Evolutionary conservation across 2,888 invertebrate species (phyloP), one percentile per base, ranked within the genome.

Genomic region (Nineta flava): DNA sequence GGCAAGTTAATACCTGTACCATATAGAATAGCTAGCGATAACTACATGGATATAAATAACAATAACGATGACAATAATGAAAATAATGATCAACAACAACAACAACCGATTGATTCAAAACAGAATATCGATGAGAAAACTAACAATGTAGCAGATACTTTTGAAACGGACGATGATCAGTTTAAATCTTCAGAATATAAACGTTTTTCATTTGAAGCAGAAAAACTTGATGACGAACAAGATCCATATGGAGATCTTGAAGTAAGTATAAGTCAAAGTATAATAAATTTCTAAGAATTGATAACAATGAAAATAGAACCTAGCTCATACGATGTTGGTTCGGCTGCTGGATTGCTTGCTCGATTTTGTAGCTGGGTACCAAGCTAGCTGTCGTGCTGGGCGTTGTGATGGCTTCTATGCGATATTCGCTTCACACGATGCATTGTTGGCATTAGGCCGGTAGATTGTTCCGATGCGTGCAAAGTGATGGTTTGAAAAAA

Each of bases 11-110:
- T 38, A 2, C 38, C n/a, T 13, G 5, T 13, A 12, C 38, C 83
- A 86, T 61, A 68, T 75, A 0, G 65, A 76, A 21, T 32, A 49
- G 40, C 46, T n/a, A 44, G 19, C 10, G 13, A 44, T 10, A 44
- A 19, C 26, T 9, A 13, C n/a, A 51, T 57, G 46, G 63, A 63
- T 57, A 61, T 61, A 26, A 64, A 64, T 50, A 62, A 62, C 47
- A 62, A 61, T 49, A 59, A 61, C 21, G 57, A 56, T 43, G 43
- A 52, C 1, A 35, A 44, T 3, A 49, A 53, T 47, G 45, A 55
- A 9, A 34, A 13, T 19, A 19, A 19, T 26, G 26, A 26, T 26
- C 26, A 26, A 26, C 26, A 26, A 26, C 4, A 26, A 26, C 4
- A 26, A 26, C 26, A 26, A 26, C 4, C 4, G 7, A 3, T 19